Evolutionary conservation across 2,113 vertebrate genomes (phyloP).

Genomic region (Hypomesus transpacificus): DNA sequence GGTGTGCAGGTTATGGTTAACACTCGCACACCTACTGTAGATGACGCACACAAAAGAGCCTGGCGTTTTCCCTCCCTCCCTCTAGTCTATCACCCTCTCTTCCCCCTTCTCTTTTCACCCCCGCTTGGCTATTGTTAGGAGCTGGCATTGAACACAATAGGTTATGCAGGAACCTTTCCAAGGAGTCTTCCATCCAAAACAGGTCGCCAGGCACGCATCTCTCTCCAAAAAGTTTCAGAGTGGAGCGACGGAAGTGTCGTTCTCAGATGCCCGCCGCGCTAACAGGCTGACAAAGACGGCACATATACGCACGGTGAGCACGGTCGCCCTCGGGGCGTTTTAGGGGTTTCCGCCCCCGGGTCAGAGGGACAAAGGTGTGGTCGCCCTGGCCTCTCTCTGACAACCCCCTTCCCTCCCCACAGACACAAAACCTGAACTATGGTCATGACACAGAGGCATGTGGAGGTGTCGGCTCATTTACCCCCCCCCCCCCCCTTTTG

Average conservation of each 20-base stretch:
- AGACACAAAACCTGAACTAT: constrained; percentile 45
- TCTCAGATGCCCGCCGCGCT: neutral
- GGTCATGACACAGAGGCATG: constrained; percentile 55
- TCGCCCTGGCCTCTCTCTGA: constrained; percentile 41
- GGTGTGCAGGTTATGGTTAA: constrained; percentile 1
- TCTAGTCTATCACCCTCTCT: neutral
- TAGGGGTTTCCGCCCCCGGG: constrained; percentile 49
- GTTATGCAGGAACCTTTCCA: constrained; percentile 29
- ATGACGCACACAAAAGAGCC: constrained; percentile 35
- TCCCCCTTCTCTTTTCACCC: neutral
- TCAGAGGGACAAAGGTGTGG: constrained; percentile 52
- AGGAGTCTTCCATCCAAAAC: constrained; percentile 27
- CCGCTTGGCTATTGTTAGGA: constrained; percentile 35
- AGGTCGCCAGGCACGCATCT: constrained; percentile 20
- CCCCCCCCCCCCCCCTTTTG: constrained; percentile 7
- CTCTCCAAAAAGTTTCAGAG: too few relatives aligned
- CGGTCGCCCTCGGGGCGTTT: constrained; percentile 28
- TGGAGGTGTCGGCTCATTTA: constrained; percentile 56
- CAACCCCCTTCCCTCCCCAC: constrained; percentile 4
- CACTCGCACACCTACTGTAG: constrained; percentile 26
- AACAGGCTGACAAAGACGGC: constrained; percentile 28
- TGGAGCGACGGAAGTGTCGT: too few relatives aligned
- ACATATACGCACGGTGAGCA: constrained; percentile 42
- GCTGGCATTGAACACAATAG: constrained; percentile 28
- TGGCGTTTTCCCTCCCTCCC: constrained; percentile 18